Percentiles rank a stretch among this genome's conserved stretches.
Conservation (phyloP, 1,140 invertebrate species). For the Drosophila bocki region DNA sequence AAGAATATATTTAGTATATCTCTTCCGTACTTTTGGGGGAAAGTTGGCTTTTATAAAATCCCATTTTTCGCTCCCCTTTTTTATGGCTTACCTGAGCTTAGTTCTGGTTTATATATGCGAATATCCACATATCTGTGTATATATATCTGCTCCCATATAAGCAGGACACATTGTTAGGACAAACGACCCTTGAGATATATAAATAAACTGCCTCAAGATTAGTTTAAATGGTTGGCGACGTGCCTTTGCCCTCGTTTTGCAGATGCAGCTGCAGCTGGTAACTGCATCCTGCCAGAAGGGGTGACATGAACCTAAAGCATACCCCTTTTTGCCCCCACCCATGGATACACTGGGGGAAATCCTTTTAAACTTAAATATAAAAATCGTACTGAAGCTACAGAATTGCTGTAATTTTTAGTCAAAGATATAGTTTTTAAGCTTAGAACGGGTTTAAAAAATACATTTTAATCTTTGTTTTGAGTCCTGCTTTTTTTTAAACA, state of each 20-base stretch:
- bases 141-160: slow-evolving; percentile 35
- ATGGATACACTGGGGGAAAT: slow-evolving; percentile 2
- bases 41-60: slow-evolving; percentile 10
- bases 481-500: no score
- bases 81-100: slow-evolving; percentile 27
- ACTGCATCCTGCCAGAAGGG: slow-evolving; percentile 43
- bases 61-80: slow-evolving; percentile 31
- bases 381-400: no score
- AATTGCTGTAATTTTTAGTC: no score
- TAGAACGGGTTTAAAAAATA: no score
- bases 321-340: background rate
- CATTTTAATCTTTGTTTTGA: no score
- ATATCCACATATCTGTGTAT: slow-evolving; percentile 6
- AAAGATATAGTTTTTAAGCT: no score
- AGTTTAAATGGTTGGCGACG: slow-evolving; percentile 73
- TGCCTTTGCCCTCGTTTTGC: slow-evolving; percentile 65
- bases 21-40: background rate
- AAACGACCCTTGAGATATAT: slow-evolving; percentile 70
- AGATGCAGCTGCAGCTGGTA: slow-evolving; percentile 50
- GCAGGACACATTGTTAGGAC: slow-evolving; percentile 64
- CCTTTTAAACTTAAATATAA: no score
- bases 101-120: slow-evolving; percentile 17
- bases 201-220: slow-evolving; percentile 74
- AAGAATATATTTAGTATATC: slow-evolving; percentile 9
- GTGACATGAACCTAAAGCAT: slow-evolving; percentile 19